Evolutionary conservation across 2,113 vertebrate species (phyloP), one percentile per base, ranked within the genome.

Genomic region (Erythrocercus mccallii): DNA sequence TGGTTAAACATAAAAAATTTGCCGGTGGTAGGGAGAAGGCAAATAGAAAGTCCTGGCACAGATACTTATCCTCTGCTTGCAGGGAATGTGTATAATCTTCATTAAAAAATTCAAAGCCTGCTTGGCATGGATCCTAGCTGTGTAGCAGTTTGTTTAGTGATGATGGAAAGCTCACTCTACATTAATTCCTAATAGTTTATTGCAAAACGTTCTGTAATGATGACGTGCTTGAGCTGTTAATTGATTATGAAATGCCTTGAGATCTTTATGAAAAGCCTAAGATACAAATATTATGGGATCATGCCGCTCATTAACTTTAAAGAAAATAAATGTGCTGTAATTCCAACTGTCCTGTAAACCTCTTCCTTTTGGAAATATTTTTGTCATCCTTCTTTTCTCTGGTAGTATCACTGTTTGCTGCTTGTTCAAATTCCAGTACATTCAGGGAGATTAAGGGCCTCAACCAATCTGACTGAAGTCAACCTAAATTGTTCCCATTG

Each of bases 221-320:
- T 95, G 93, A 95, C 31, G 31, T 91, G 80, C 81, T 91, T 94
- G 85, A 94, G 81, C 91, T 91, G 86, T 86, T 98, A 96, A 97
- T 94, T 97, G 94, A 96, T 95, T 96, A 77, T 96, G 90, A 98
- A 97, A 95, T 95, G 86, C 77, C 86, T 94, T 94, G 90, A 97
- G 80, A 96, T 86, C 90, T 96, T 97, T 95, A 97, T 91, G 95
- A 96, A 93, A 96, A 90, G 90, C 72, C 15, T 51, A 94, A 94
- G 53, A 84, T 83, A 95, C 58, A 92, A 86, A 92, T 97, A 94
- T 96, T 96, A 94, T 94, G 89, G 93, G 86, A 95, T 91, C 84
- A 65, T 74, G 80, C 33, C 1, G 2, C 82, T 97, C 90, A 92
- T 96, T 97, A 94, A 93, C 90, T 95, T 95, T 90, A 94, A 97